Conservation (phyloP, 2,888 invertebrate genomes). For the Diarsia mendica region DNA sequence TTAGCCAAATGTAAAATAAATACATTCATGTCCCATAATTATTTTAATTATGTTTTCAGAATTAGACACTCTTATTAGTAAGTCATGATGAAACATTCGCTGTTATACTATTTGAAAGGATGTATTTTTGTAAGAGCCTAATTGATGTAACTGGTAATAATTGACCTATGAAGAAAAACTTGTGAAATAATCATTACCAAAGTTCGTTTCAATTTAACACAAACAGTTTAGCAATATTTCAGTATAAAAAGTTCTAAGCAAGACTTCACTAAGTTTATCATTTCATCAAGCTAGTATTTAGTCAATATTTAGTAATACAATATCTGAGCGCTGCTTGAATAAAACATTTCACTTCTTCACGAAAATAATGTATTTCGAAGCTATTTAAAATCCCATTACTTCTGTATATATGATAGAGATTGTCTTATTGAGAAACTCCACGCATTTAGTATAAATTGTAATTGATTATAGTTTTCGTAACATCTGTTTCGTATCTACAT, state of each 20-base stretch:
- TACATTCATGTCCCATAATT: no score
- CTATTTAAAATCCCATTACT: constrained; percentile 19
- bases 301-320: no score
- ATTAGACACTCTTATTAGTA: background rate
- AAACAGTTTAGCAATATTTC: constrained; percentile 9
- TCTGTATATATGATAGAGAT: constrained; percentile 7
- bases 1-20: no score
- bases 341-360: constrained; percentile 19
- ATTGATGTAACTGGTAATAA: background rate
- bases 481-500: constrained; percentile 27
- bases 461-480: constrained; percentile 46
- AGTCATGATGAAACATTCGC: background rate
- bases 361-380: constrained; percentile 34
- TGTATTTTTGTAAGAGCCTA: background rate
- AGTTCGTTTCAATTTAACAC: background rate
- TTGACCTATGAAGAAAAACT: constrained; percentile 18
- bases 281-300: constrained; percentile 15
- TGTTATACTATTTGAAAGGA: background rate
- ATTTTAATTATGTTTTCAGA: background rate
- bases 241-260: background rate
- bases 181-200: background rate
- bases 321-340: background rate
- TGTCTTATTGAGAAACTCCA: constrained; percentile 38
- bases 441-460: constrained; percentile 23
- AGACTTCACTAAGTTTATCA: background rate